These are phyloP conservation scores for Zaprionus bogoriensis DNA, from an alignment of 2,888 invertebrate species.

Conservation along the genomic window DNA sequence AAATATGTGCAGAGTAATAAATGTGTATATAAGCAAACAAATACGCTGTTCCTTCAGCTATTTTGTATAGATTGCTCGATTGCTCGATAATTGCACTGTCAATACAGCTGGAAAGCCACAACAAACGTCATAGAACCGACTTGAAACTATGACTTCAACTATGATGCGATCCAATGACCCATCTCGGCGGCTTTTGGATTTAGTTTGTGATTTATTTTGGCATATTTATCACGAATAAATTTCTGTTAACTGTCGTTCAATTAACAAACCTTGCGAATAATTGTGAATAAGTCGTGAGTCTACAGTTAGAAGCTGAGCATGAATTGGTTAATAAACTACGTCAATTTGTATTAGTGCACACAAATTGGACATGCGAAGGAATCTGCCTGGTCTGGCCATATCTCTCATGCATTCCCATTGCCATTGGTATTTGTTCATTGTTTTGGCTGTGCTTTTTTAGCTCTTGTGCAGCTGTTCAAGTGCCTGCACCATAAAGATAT, in stretches of 20 bases:
- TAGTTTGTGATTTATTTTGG: constrained; percentile 3
- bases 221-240: constrained; percentile 23
- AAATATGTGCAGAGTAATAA: too few relatives aligned
- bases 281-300: constrained; percentile 38
- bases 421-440: too few relatives aligned
- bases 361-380: neutral
- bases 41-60: too few relatives aligned
- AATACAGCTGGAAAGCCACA: neutral
- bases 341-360: constrained; percentile 45
- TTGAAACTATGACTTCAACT: neutral
- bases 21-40: too few relatives aligned
- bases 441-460: too few relatives aligned
- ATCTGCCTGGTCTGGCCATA: neutral
- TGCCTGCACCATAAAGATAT: constrained; percentile 26
- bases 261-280: constrained; percentile 30
- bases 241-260: constrained; percentile 1
- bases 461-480: neutral
- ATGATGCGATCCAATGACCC: neutral
- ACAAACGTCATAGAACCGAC: neutral
- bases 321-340: constrained; percentile 61
- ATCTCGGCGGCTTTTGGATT: neutral
- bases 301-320: constrained; percentile 41
- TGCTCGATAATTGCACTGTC: neutral
- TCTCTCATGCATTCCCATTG: too few relatives aligned
- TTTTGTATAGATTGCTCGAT: neutral